These are phyloP conservation scores for Pristionchus fissidentatus DNA, from an alignment of 2,888 invertebrate genomes.

Conservation along the genomic window DNA sequence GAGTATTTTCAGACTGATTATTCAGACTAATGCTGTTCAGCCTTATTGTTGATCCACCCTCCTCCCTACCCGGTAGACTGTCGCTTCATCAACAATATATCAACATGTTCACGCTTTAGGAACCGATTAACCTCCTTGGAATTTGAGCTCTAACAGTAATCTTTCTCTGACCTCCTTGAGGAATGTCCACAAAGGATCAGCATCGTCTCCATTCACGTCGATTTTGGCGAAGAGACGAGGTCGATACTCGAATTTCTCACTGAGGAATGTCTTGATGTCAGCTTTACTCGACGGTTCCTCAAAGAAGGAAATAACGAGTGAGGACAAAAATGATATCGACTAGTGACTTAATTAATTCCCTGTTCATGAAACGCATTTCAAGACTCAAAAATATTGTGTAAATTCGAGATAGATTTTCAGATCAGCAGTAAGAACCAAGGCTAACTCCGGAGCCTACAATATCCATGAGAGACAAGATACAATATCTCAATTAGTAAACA, in stretches of 20 bases:
- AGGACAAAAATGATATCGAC: no score
- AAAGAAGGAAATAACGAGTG: no score
- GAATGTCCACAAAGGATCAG: conserved; percentile 78
- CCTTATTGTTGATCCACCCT: no score
- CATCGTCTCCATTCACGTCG: conserved; percentile 83
- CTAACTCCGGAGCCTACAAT: no score
- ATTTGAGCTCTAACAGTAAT: neutral
- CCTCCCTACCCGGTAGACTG: no score
- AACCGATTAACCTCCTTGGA: neutral
- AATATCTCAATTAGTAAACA: neutral
- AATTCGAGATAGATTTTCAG: neutral
- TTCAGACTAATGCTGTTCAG: no score
- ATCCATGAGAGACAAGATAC: neutral
- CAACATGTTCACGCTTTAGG: neutral
- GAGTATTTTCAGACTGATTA: no score
- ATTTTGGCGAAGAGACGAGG: conserved; percentile 81
- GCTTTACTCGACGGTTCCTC: conserved; percentile 84
- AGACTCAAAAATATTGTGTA: no score
- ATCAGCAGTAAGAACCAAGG: neutral
- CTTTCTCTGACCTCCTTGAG: conserved; percentile 32
- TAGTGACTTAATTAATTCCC: no score
- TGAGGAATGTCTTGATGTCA: conserved; percentile 82
- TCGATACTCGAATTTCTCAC: conserved; percentile 69
- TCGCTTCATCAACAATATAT: neutral
- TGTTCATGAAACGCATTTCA: no score